These are phyloP conservation scores for Pyrrhia umbra DNA, from an alignment of 2,888 invertebrate species.

Conservation along the genomic window DNA sequence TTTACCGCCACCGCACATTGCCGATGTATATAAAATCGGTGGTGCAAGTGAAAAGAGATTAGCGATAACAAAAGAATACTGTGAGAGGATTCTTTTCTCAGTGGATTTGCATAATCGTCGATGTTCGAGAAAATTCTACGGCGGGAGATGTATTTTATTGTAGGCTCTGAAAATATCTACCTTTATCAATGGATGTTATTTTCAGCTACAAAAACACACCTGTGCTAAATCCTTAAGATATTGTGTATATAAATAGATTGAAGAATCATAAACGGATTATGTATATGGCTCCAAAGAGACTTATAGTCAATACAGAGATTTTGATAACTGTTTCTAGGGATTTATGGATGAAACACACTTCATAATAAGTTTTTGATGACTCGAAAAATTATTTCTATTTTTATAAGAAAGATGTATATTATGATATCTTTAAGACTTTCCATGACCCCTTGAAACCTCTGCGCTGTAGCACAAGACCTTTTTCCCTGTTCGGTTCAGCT, in stretches of 20 bases:
- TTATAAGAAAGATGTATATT: too few relatives aligned
- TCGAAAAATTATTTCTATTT: too few relatives aligned
- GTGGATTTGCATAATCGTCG: neutral
- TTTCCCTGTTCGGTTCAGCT: conserved; percentile 13
- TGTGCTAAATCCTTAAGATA: neutral
- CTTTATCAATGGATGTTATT: neutral
- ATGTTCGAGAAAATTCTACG: neutral
- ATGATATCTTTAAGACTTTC: too few relatives aligned
- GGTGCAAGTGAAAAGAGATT: conserved; percentile 12
- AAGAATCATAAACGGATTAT: too few relatives aligned
- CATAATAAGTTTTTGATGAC: too few relatives aligned
- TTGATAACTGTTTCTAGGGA: too few relatives aligned
- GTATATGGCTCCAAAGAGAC: too few relatives aligned
- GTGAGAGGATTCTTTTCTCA: neutral
- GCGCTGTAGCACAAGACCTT: neutral
- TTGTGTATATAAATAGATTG: too few relatives aligned
- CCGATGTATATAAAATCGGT: conserved; percentile 27
- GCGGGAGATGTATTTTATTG: neutral
- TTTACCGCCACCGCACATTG: conserved; percentile 35
- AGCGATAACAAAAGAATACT: conserved; percentile 2
- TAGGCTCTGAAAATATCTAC: neutral
- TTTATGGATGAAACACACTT: too few relatives aligned
- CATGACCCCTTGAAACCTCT: neutral
- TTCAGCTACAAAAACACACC: neutral
- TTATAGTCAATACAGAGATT: too few relatives aligned